Percentiles rank a stretch among this genome's conserved stretches.
Evolutionary conservation across 2,113 vertebrate genomes (phyloP).

Genomic region (Nymphicus hollandicus): DNA sequence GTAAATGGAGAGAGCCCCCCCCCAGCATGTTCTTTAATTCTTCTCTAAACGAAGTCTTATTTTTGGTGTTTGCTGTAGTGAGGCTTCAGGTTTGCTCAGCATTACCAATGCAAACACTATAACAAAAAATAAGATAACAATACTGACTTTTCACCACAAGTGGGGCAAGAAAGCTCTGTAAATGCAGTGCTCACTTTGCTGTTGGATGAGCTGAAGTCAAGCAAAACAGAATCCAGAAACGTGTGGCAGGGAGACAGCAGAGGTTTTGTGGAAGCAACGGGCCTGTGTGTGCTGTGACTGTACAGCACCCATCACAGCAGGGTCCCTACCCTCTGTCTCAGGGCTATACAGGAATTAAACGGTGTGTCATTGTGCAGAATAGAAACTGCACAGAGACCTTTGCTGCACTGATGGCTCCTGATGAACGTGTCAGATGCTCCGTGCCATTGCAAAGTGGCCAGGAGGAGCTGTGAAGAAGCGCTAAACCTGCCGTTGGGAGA

Average conservation of each 20-base stretch:
- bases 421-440: not conserved
- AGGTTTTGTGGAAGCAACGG: not conserved
- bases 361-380: not conserved
- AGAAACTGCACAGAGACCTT: accelerated
- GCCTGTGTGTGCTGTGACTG: not conserved
- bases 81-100: conserved; percentile 20
- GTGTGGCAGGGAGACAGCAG: not conserved
- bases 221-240: not conserved
- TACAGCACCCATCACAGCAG: not conserved
- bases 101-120: not conserved
- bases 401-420: not conserved
- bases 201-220: not conserved
- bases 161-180: not conserved
- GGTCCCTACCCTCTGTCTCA: not conserved
- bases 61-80: not conserved
- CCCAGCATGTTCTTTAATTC: not conserved
- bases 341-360: accelerated
- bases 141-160: not conserved
- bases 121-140: not conserved
- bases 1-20: not conserved
- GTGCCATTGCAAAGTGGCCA: not conserved
- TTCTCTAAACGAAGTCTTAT: conserved; percentile 16
- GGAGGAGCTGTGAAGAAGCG: not conserved
- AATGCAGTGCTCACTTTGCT: not conserved
- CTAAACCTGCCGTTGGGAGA: not conserved